phyloP scores from a whole-genome alignment of 2,888 invertebrate genomes.

The Ophion ellenae region DNA sequence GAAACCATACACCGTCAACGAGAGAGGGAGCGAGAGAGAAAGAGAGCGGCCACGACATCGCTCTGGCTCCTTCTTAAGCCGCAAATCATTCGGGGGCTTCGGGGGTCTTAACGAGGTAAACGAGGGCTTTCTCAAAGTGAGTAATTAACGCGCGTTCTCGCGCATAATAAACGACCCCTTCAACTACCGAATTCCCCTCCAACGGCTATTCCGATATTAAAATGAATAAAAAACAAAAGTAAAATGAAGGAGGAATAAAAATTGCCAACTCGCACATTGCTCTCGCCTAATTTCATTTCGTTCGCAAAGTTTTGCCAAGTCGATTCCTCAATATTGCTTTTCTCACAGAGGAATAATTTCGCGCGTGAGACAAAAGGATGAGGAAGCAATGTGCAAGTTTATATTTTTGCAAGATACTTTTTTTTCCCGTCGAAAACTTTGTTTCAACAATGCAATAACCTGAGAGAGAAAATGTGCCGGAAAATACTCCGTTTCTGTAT shows the following conservation, averaged over 20 bases:
- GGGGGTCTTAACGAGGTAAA: slow-evolving; percentile 35
- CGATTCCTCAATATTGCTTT: neutral
- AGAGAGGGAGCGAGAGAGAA: neutral
- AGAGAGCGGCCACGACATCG: slow-evolving; percentile 17
- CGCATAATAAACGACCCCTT: neutral
- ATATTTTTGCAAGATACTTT: neutral
- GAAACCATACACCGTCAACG: slow-evolving; percentile 67
- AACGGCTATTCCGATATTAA: neutral
- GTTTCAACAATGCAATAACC: too few species aligned
- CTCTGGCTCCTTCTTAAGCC: slow-evolving; percentile 51
- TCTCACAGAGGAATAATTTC: neutral
- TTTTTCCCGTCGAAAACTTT: too few species aligned
- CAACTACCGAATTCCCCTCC: neutral
- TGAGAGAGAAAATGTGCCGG: neutral
- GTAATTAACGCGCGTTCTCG: slow-evolving; percentile 41
- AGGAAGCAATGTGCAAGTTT: neutral
- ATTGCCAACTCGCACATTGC: neutral
- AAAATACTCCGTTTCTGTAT: too few species aligned
- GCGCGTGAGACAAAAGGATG: neutral
- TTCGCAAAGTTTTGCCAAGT: neutral
- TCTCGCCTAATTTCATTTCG: neutral
- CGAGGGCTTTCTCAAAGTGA: slow-evolving; percentile 57
- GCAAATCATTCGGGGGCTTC: slow-evolving; percentile 36
- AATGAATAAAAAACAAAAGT: neutral
- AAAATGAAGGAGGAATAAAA: neutral